Percentiles rank a stretch among this genome's conserved stretches.
Conservation (phyloP, 2,797 vertebrate species). For the Enteromius mattozi region DNA sequence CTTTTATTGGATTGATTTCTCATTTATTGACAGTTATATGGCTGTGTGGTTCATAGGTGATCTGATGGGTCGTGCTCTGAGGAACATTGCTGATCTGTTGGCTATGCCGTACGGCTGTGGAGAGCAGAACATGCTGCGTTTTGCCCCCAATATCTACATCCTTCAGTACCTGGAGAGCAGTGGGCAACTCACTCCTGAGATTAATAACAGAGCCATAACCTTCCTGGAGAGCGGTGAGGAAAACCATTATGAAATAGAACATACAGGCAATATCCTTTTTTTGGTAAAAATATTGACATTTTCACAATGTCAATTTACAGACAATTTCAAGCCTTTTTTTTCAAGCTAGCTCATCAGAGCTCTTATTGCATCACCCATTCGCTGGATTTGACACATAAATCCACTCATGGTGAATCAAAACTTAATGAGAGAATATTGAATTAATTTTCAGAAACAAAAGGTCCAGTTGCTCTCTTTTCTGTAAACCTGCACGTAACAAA, state of each 20-base stretch:
- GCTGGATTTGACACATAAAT: no score
- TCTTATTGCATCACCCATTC: no score
- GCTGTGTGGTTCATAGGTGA: conserved; percentile 78
- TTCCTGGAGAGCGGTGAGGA: conserved; percentile 83
- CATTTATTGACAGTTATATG: neutral
- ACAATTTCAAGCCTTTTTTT: neutral
- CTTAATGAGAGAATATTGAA: no score
- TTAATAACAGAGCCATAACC: conserved; percentile 69
- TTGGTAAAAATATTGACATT: no score
- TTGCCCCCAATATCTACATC: no score
- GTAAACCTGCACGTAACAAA: neutral
- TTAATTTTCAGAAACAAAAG: neutral
- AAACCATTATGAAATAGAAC: neutral
- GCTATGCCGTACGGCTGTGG: no score
- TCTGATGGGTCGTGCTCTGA: conserved; percentile 83
- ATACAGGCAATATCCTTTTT: neutral
- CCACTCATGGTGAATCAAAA: no score
- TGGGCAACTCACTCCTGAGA: no score
- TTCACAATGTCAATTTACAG: neutral
- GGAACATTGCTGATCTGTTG: no score
- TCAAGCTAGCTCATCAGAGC: no score
- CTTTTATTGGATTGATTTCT: neutral
- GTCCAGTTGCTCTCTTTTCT: neutral
- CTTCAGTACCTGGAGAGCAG: no score
- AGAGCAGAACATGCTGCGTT: no score